Percentiles rank a stretch among this genome's conserved stretches.
Conservation (phyloP, 2,797 vertebrate genomes). For the Neomorphus geoffroyi region DNA sequence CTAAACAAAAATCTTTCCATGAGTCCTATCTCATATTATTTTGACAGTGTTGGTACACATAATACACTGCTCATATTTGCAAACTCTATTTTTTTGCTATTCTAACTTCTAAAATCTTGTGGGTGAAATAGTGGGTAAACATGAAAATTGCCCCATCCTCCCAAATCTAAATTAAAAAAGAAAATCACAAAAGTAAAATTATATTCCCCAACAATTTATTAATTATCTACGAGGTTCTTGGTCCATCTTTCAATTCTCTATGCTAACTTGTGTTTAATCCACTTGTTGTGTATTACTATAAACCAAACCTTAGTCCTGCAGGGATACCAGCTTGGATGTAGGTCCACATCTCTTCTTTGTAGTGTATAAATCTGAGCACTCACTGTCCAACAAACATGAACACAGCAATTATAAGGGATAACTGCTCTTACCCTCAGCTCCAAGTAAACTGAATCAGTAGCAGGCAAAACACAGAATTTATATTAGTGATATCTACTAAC, state of each 20-base stretch:
- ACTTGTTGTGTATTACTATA: neutral
- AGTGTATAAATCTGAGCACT: neutral
- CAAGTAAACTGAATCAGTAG: neutral
- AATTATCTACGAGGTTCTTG: neutral
- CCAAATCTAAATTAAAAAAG: neutral
- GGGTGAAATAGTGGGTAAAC: neutral
- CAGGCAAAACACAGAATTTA: neutral
- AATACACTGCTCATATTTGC: neutral
- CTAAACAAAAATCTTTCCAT: neutral
- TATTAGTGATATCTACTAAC: neutral
- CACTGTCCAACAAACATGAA: neutral
- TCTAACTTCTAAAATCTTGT: neutral
- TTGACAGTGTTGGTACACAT: neutral
- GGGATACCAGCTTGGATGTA: neutral
- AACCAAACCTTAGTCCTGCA: neutral
- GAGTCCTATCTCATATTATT: neutral
- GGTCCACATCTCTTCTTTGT: neutral
- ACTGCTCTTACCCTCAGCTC: neutral
- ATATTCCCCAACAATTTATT: neutral
- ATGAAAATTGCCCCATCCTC: neutral
- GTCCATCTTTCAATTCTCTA: neutral
- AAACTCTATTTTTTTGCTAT: neutral
- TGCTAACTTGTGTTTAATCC: neutral
- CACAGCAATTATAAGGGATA: neutral
- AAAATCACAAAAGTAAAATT: neutral